Evolutionary conservation across 2,888 invertebrate genomes (phyloP), one percentile per base, ranked within the genome.

Genomic region (Leucozona laternaria): DNA sequence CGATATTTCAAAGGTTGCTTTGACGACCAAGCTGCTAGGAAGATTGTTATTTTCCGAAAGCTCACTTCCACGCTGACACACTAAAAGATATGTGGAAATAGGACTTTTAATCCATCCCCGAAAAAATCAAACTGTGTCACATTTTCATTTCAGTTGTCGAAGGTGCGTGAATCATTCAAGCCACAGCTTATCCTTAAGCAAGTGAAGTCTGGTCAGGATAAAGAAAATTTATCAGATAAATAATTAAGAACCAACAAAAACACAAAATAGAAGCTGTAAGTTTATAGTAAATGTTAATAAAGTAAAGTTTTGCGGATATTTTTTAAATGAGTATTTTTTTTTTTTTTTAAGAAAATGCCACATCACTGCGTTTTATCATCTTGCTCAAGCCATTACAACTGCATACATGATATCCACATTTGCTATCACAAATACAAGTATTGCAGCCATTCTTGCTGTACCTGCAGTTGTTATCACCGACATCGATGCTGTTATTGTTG

Each of bases 401-500:
- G 86, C 71, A 62, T 78, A 20, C 86, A 86, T 70, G 86, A 86
- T 20, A 82, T 82, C 25, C 86, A 86, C 73, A 82, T 86, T 78
- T 86, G 86, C 28, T 86, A 86, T 22, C 86, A 86, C 78, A 86
- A 86, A 15, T 86, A 82, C 75, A 86, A 71, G 58, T 86, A 86
- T 37, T 86, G 86, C 78, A 85, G 78, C 22, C 86, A 82, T 78
- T 68, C 73, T 55, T 86, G 82, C 73, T 86, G 78, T 53, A 86
- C 60, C 25, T 86, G 86, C 82, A 86, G 78, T 53, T 86, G 86
- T 43, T 86, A 86, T 66, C 86, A 86, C 50, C 77, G 75, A 62
- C 86, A 86, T 60, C 57, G 86, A 86, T 86, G 86, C 78, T 86
- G 86, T 66, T 86, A 86, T 31, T 86, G 86, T 64, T 86, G 86